These are phyloP conservation scores for Xenops minutus DNA, from an alignment of 2,797 vertebrate genomes.

Conservation along the genomic window DNA sequence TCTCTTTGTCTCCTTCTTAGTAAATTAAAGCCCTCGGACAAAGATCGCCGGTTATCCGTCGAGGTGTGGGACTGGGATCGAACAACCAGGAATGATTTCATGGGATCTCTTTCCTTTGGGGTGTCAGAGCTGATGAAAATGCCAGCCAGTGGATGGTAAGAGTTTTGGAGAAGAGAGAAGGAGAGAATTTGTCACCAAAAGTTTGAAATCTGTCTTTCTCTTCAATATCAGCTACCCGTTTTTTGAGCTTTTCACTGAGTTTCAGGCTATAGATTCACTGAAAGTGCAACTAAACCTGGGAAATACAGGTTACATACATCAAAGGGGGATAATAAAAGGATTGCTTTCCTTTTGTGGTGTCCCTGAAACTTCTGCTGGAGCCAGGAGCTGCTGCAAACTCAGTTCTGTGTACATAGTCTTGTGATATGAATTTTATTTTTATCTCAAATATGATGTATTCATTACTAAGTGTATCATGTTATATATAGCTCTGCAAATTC, in stretches of 20 bases:
- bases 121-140: conserved; percentile 97
- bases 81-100: conserved; percentile 96
- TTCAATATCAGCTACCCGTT: not conserved
- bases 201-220: not conserved
- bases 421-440: conserved; percentile 43
- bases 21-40: conserved; percentile 91
- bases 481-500: conserved; percentile 40
- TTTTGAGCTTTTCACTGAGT: not conserved
- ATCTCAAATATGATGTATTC: conserved; percentile 22
- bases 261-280: not conserved
- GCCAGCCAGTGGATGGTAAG: conserved; percentile 90
- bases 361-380: not conserved
- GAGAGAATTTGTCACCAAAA: not conserved
- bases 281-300: not conserved
- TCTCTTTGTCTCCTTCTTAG: conserved; percentile 64
- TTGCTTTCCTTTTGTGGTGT: not conserved
- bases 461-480: conserved; percentile 23
- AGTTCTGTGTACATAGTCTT: not conserved
- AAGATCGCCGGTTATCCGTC: conserved; percentile 93
- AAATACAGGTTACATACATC: not conserved
- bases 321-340: not conserved
- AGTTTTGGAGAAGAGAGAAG: not conserved
- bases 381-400: conserved; percentile 18
- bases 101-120: conserved; percentile 98
- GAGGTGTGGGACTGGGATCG: conserved; percentile 98